These are phyloP conservation scores for Psittacula echo DNA, from an alignment of 2,797 vertebrate genomes.

Conservation along the genomic window DNA sequence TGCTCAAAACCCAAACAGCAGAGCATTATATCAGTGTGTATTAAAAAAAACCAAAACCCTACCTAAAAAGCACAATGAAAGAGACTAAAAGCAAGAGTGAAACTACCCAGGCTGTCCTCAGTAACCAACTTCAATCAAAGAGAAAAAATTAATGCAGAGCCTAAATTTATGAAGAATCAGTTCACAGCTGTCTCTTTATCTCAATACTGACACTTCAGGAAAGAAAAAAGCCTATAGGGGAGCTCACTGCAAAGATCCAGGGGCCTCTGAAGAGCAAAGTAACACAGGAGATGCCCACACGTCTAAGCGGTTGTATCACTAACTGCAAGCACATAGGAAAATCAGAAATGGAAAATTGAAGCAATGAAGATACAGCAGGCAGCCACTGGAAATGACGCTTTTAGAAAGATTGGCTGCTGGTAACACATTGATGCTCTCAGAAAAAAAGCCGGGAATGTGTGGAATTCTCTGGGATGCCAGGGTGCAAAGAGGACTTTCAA, in stretches of 20 bases:
- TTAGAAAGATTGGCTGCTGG: not conserved
- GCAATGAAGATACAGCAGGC: not conserved
- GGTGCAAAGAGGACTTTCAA: constrained; percentile 41
- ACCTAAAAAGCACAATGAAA: not conserved
- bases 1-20: not conserved
- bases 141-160: not conserved
- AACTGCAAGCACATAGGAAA: not conserved
- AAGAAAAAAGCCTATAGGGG: not conserved
- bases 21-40: not conserved
- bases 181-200: constrained; percentile 18
- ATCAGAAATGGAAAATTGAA: not conserved
- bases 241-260: not conserved
- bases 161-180: not conserved
- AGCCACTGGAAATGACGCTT: not conserved
- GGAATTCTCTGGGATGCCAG: constrained; percentile 46
- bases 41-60: not conserved
- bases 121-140: not conserved
- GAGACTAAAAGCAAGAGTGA: constrained; percentile 31
- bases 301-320: not conserved
- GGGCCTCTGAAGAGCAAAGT: not conserved
- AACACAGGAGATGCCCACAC: not conserved
- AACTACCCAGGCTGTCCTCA: not conserved
- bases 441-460: constrained; percentile 38
- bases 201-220: constrained; percentile 2
- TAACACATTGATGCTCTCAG: constrained; percentile 5